Conservation (phyloP, 2,113 vertebrate genomes). For the Lycocorax pyrrhopterus region DNA sequence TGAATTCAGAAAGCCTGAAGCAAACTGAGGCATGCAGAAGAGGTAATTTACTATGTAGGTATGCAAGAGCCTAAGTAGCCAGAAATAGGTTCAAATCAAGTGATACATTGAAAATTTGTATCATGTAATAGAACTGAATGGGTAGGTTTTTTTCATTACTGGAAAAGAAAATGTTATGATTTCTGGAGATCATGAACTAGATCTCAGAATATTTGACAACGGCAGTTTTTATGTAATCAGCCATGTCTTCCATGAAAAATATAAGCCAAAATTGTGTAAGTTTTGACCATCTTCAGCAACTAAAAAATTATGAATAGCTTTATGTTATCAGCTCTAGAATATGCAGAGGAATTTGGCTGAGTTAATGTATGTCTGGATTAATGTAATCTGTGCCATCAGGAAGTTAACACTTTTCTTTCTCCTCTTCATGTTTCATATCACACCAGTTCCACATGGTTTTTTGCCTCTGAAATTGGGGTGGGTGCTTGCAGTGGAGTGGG, state of each 20-base stretch:
- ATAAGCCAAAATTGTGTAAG: background rate
- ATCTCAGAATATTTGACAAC: background rate
- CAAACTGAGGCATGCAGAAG: background rate
- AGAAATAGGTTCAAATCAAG: background rate
- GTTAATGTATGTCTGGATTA: background rate
- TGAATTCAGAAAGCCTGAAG: background rate
- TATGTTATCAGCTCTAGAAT: background rate
- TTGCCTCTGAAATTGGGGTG: background rate
- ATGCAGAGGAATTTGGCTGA: background rate
- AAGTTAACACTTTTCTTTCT: background rate
- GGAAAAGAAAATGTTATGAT: background rate
- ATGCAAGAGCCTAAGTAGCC: background rate
- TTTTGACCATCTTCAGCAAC: background rate
- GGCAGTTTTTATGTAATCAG: background rate
- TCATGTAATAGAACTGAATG: background rate
- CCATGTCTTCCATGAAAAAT: background rate
- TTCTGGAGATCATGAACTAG: background rate
- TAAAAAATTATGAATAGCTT: background rate
- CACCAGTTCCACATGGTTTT: rapidly evolving
- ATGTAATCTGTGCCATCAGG: background rate
- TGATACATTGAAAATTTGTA: background rate
- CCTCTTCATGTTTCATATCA: background rate
- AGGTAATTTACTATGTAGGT: background rate
- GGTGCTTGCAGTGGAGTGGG: background rate
- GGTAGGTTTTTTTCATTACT: background rate